These are phyloP conservation scores for Allobates femoralis DNA, from an alignment of 2,797 vertebrate species.

Conservation along the genomic window DNA sequence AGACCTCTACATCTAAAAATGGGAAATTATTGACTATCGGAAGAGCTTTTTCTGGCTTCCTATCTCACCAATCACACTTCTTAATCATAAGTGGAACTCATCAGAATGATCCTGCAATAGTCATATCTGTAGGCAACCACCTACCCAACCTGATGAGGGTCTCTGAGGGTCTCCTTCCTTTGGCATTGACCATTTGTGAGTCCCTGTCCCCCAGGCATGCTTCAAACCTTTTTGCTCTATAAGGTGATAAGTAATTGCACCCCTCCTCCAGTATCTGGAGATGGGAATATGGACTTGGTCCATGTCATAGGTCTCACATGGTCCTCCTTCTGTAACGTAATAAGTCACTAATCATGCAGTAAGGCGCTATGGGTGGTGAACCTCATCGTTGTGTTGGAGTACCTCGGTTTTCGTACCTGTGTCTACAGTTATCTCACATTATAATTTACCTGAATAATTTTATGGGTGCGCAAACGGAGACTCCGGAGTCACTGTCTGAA, in stretches of 20 bases:
- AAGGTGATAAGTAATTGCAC: background rate
- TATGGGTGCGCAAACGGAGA: conserved; percentile 31
- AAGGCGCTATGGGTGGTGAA: background rate
- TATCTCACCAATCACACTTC: background rate
- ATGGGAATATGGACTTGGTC: background rate
- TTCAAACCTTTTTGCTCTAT: background rate
- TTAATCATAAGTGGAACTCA: background rate
- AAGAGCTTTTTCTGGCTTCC: background rate
- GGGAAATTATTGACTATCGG: background rate
- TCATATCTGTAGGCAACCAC: background rate
- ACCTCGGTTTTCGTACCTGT: background rate
- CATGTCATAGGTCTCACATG: background rate
- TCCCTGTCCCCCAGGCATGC: background rate
- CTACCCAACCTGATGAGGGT: background rate
- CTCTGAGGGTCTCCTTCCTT: background rate
- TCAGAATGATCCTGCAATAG: background rate
- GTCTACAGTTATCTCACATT: background rate
- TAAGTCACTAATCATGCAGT: background rate
- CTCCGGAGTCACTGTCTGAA: conserved; percentile 54
- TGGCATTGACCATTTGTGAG: background rate
- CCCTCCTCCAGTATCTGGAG: background rate
- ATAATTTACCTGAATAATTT: conserved; percentile 54
- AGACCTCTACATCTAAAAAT: background rate
- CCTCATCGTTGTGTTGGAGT: background rate
- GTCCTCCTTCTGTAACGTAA: background rate